Evolutionary conservation across 2,113 vertebrate genomes (phyloP), one percentile per base, ranked within the genome.

Genomic region (Uria lomvia): DNA sequence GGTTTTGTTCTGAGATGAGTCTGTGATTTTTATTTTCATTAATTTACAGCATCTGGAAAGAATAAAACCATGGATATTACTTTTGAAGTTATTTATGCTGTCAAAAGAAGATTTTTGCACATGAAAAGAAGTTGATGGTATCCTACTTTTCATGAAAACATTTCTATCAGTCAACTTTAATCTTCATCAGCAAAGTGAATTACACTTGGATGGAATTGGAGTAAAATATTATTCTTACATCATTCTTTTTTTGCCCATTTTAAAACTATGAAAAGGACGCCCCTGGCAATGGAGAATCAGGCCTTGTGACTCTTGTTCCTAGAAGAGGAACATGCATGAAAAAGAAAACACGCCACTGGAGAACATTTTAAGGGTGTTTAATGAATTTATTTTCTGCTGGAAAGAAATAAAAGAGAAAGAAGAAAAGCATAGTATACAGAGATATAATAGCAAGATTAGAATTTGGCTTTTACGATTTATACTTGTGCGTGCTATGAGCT

Each of bases 341-440:
- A 36, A 65, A 94, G 12, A 88, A 97, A 86, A 73, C 63, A 56
- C 11, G 0, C 3, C 40, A 70, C 22, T 75, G 5, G 27, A 95
- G 55, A 91, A 43, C 7, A 60, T 95, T 94, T 96, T 73, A 88
- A 92, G 30, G 71, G 21, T 62, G 38, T 88, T 88, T 45, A 76
- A 22, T 52, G n/a, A 78, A 84, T 93, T 96, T 52, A 32, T 92
- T 96, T 96, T 94, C 47, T 83, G 6, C 34, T 88, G 38, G 18
- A 91, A 91, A 96, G 15, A 95, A 96, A 95, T 82, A 78, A 43
- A 72, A 81, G 53, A 29, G 56, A 78, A 91, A 73, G 5, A 45
- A 83, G 10, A 38, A 86, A 95, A 94, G 3, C 7, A 19, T 15
- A 40, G 32, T 58, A 22, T 23, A 47, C 2, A 2, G 32, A 81